Base-by-base conservation (phyloP, 30 jellyfish, hydroid and myxozoan species). In the Pseudorhiza aurosa region DNA sequence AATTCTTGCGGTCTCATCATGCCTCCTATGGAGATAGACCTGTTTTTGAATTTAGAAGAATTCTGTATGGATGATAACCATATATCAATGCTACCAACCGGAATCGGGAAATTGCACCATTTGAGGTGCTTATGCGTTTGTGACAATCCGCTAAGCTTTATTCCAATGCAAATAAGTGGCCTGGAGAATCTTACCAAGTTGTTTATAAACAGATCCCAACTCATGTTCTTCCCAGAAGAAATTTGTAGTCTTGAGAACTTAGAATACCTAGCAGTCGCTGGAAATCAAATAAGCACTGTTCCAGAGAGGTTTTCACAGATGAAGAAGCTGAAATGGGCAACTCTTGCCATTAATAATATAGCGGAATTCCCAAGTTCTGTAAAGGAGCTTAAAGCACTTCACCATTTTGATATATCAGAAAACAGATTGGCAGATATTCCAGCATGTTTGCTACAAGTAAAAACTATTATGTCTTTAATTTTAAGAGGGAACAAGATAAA, bases 11-110 rank as follows among this genome's bases (percentile, higher is more conserved):
- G 55, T n/a, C 56, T 93, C 32, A 73, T 73, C 14, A 75, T 87
- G 96, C 99, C 99, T 46, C 99, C 99, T 10, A 8, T 62, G 55
- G 97, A 93, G 42, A 68, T 93, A 9, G 65, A 56, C 12, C 26
- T 49, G 50, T 58, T 93, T n/a, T 43, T 58, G 18, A 55, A 77
- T 32, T 79, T 93, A 8, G 88, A 81, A 75, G 99, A 87, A 56
- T 72, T 87, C 29, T 74, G 69, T 51, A 40, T 93, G 46, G 99
- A 93, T 11, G 93, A 93, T 57, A 93, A 93, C 62, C 36, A 87
- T 33, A 53, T 93, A 28, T 33, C 99, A 1, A 58, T 93, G 90
- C 72, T 93, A 27, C 99, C 99, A 19, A 36, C 83, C 26, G 72
- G 96, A 14, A 12, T 93, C 14, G 79, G 91, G 17, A 50, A 59